Evolutionary conservation across 1,140 invertebrate genomes (phyloP).

Genomic region (Homarus americanus): DNA sequence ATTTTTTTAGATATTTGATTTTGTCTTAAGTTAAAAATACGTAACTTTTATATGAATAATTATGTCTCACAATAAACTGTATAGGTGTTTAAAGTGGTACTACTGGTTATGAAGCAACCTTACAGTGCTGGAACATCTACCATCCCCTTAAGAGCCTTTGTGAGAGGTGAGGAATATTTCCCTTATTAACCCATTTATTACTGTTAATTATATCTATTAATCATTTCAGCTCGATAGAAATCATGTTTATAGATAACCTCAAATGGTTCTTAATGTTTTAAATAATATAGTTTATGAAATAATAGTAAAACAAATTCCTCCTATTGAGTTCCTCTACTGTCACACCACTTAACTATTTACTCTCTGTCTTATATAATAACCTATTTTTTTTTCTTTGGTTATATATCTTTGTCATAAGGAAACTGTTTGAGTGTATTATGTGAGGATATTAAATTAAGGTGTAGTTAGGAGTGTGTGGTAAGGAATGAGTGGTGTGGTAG

Average conservation of each 20-base stretch:
- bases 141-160: neutral
- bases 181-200: neutral
- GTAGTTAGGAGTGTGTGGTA: neutral
- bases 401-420: neutral
- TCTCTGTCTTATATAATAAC: neutral
- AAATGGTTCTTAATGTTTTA: neutral
- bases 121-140: neutral
- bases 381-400: neutral
- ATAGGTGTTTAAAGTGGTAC: neutral
- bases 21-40: neutral
- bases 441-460: neutral
- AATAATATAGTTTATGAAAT: neutral
- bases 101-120: neutral
- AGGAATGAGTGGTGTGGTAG: neutral
- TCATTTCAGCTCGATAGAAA: neutral
- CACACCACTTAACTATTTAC: neutral
- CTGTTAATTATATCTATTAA: neutral
- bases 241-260: neutral
- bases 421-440: neutral
- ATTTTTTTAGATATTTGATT: neutral
- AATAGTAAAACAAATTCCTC: slow-evolving; percentile 4
- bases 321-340: neutral
- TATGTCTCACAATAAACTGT: neutral
- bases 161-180: neutral
- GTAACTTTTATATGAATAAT: neutral